phyloP scores from a whole-genome alignment of 2,888 invertebrate genomes.

The Myopa testacea region DNA sequence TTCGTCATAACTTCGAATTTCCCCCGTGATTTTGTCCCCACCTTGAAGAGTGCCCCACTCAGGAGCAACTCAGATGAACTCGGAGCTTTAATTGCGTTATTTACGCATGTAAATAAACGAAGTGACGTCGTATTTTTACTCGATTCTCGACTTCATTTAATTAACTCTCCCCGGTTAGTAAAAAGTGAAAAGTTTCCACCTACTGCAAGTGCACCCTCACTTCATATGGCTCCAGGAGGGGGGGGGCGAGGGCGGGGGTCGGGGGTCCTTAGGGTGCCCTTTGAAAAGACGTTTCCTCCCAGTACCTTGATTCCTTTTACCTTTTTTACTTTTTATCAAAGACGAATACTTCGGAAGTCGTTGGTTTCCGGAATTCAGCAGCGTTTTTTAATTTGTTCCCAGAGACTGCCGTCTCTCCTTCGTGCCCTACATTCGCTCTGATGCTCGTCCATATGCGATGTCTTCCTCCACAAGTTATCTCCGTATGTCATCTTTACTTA shows the following conservation, averaged over 20 bases:
- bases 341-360: neutral
- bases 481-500: no score
- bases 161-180: slow-evolving; percentile 15
- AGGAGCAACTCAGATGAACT: neutral
- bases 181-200: neutral
- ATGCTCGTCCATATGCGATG: no score
- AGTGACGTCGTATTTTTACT: slow-evolving; percentile 27
- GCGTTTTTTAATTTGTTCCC: neutral
- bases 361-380: neutral
- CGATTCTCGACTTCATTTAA: slow-evolving; percentile 24
- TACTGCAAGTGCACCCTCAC: neutral
- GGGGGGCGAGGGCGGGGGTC: no score
- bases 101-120: slow-evolving; percentile 30
- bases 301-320: no score
- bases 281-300: no score
- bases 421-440: no score
- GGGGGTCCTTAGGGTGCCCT: no score
- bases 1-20: slow-evolving; percentile 18
- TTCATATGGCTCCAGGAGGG: neutral
- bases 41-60: neutral
- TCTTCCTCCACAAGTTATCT: no score
- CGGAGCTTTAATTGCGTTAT: slow-evolving; percentile 36
- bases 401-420: no score
- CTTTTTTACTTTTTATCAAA: no score
- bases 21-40: neutral